These are phyloP conservation scores for Phyllotis vaccarum DNA, from an alignment of 2,797 vertebrate species.

Conservation along the genomic window DNA sequence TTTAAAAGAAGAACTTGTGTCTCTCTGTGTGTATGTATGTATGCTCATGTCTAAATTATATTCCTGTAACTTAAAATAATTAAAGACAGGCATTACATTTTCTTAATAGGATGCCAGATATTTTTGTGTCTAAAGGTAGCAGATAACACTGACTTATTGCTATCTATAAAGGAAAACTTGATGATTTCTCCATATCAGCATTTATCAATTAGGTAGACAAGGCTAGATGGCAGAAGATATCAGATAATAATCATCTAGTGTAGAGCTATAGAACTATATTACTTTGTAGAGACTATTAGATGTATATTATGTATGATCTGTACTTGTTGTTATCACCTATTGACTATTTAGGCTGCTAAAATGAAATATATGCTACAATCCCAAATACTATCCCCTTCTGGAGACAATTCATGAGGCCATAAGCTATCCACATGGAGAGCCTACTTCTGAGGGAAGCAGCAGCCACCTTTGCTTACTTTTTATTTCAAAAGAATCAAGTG, in stretches of 20 bases:
- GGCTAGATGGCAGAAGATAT: constrained; percentile 6
- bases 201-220: constrained; percentile 19
- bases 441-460: background rate
- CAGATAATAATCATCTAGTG: background rate
- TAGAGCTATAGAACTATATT: constrained; percentile 8
- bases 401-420: background rate
- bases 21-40: background rate
- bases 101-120: constrained; percentile 32
- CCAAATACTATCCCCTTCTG: constrained; percentile 51
- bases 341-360: constrained; percentile 33
- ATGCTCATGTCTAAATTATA: constrained; percentile 1
- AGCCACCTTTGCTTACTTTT: constrained; percentile 43
- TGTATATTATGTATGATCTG: background rate
- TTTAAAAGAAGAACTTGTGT: background rate
- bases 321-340: background rate
- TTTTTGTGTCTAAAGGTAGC: constrained; percentile 51
- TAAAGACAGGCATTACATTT: constrained; percentile 9
- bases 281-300: constrained; percentile 24
- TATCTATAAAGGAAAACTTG: constrained; percentile 54
- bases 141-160: constrained; percentile 48
- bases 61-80: constrained; percentile 28
- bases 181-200: constrained; percentile 21
- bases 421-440: background rate
- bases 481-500: constrained; percentile 34
- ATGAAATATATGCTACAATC: background rate